phyloP scores from a whole-genome alignment of 2,113 vertebrate genomes.

The Psephotus haematonotus region DNA sequence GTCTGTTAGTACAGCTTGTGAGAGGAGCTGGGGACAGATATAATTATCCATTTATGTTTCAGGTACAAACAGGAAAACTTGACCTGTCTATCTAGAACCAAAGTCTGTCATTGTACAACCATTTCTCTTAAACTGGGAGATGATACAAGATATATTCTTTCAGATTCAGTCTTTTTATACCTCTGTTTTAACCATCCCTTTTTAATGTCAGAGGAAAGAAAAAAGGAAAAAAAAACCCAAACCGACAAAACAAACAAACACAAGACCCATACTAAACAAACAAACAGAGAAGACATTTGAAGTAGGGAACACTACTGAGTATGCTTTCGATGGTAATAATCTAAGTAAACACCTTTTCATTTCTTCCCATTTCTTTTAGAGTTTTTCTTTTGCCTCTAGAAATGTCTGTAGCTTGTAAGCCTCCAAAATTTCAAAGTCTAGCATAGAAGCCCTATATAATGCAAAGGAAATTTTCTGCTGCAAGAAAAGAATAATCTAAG shows the following conservation, averaged over 20 bases:
- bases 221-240: background rate
- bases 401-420: background rate
- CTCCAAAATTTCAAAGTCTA: background rate
- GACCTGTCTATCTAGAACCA: background rate
- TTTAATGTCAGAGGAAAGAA: background rate
- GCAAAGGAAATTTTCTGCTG: background rate
- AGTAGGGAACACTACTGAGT: background rate
- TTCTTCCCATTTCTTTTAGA: background rate
- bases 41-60: background rate
- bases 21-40: background rate
- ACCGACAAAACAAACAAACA: background rate
- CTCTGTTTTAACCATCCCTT: fast-evolving
- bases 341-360: background rate
- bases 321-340: background rate
- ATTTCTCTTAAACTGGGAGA: background rate
- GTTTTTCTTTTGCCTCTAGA: background rate
- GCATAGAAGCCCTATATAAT: background rate
- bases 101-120: background rate
- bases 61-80: background rate
- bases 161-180: background rate
- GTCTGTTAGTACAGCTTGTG: background rate
- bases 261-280: background rate
- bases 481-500: background rate
- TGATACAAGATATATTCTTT: background rate
- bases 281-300: background rate